A percentile compares a stretch with the other conserved stretches of the same genome.
These are phyloP conservation scores for Hemithea aestivaria DNA, from an alignment of 2,888 invertebrate genomes.

Conservation along the genomic window DNA sequence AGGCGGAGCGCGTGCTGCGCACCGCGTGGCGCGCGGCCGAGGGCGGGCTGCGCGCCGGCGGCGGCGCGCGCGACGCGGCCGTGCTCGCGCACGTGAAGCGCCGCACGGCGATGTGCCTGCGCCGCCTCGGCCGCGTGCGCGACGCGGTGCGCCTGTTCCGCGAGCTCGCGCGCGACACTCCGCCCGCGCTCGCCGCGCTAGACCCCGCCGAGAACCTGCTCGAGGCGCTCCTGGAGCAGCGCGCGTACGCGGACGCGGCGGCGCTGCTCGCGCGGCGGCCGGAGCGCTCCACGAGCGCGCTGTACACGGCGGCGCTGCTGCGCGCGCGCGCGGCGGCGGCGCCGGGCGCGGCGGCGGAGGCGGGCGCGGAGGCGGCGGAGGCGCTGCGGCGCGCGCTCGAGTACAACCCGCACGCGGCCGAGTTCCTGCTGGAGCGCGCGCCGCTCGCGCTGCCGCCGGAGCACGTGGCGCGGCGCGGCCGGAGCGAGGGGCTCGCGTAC, in stretches of 20 bases:
- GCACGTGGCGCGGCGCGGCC: constrained; percentile 96
- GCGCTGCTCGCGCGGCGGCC: constrained; percentile 81
- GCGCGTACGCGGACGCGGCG: constrained; percentile 93
- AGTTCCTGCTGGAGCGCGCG: constrained; percentile 97
- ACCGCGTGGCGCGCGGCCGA: constrained; percentile 98
- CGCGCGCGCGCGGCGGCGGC: constrained; percentile 93
- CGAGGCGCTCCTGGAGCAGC: constrained; percentile 96
- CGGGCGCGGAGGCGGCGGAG: constrained; percentile 75
- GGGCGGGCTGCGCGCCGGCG: constrained; percentile 91
- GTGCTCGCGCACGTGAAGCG: constrained; percentile 96
- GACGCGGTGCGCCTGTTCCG: constrained; percentile 98
- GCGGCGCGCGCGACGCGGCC: constrained; percentile 93
- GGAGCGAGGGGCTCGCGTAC: constrained; percentile 98
- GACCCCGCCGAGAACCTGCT: constrained; percentile 96
- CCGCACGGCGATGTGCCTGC: constrained; percentile 97
- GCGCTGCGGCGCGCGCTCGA: constrained; percentile 92
- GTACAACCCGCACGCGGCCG: constrained; percentile 98
- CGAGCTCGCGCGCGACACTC: constrained; percentile 97
- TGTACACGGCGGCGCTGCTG: constrained; percentile 95
- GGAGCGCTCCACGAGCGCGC: constrained; percentile 96
- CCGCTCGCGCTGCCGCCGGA: constrained; percentile 98
- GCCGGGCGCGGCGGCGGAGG: constrained; percentile 80
- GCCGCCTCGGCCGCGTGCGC: constrained; percentile 94
- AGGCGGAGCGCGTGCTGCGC: constrained; percentile 68
- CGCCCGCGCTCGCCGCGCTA: constrained; percentile 95